phyloP scores from a whole-genome alignment of 2,888 invertebrate species.

The Cheilosia vulpina region DNA sequence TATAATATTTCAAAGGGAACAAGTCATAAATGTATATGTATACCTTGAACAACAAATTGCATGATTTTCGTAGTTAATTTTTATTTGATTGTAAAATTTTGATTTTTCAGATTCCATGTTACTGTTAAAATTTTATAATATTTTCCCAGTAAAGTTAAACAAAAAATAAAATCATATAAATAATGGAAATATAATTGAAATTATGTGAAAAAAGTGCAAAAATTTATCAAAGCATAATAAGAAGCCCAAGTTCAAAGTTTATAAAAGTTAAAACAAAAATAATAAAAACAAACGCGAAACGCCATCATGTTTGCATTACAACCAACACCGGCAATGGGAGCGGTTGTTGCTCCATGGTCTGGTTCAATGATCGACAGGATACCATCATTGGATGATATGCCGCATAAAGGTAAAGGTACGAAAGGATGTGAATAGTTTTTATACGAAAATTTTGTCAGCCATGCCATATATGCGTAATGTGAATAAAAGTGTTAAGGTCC shows the following conservation, averaged over 20 bases:
- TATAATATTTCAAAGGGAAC: conserved; percentile 46
- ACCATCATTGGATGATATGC: conserved; percentile 89
- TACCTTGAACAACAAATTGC: not conserved
- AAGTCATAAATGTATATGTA: conserved; percentile 29
- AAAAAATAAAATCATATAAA: conserved; percentile 3
- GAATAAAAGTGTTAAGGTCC: too few relatives aligned
- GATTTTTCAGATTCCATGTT: not conserved
- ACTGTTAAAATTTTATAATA: not conserved
- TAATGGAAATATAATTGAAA: conserved; percentile 15
- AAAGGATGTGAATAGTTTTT: conserved; percentile 7
- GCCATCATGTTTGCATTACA: conserved; percentile 86
- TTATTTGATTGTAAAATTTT: not conserved
- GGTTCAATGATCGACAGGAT: conserved; percentile 90
- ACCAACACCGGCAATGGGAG: conserved; percentile 91
- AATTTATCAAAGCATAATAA: not conserved
- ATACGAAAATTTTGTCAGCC: not conserved
- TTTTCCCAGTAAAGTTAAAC: conserved; percentile 8
- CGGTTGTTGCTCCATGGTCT: conserved; percentile 92
- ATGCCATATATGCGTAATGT: too few relatives aligned
- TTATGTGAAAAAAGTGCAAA: conserved; percentile 25
- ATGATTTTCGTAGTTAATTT: conserved; percentile 1
- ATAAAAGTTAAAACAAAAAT: not conserved
- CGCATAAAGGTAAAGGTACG: conserved; percentile 90
- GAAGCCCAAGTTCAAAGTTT: not conserved
- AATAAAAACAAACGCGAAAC: not conserved